Evolutionary conservation across 2,797 vertebrate genomes (phyloP).

Genomic region (Melanotaenia trifasciata): DNA sequence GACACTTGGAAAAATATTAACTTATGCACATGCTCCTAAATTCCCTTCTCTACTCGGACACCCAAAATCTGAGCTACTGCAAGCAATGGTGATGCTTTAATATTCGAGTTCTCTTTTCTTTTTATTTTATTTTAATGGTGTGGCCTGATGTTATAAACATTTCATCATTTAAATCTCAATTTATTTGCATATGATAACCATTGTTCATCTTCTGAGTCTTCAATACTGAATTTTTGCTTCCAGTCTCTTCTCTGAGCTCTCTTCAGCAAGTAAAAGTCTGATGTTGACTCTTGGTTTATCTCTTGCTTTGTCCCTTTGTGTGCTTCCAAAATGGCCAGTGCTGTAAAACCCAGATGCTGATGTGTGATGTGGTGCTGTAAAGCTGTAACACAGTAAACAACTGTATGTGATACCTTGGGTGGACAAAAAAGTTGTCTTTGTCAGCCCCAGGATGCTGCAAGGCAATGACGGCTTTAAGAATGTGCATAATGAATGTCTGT

Average conservation of each 20-base stretch:
- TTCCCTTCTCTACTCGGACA: background rate
- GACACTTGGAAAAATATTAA: background rate
- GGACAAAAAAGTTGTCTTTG: too few relatives aligned
- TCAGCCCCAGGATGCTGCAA: too few relatives aligned
- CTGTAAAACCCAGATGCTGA: background rate
- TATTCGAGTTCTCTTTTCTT: background rate
- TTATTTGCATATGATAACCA: background rate
- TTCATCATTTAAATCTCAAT: background rate
- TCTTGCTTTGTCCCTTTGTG: background rate
- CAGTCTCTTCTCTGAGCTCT: background rate
- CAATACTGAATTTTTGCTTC: background rate
- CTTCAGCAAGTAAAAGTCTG: background rate
- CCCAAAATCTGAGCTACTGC: background rate
- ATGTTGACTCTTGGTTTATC: background rate
- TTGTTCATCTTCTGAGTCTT: background rate
- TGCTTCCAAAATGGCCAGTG: background rate
- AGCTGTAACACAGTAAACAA: background rate
- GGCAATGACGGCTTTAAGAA: too few relatives aligned
- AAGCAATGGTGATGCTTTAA: background rate
- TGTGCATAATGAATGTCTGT: too few relatives aligned
- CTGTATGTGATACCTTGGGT: background rate
- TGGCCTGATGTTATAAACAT: background rate
- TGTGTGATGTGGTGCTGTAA: background rate
- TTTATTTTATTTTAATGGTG: background rate
- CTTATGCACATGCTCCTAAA: background rate